Evolutionary conservation across 2,797 vertebrate species (phyloP).

Genomic region (Taenioides sp.): DNA sequence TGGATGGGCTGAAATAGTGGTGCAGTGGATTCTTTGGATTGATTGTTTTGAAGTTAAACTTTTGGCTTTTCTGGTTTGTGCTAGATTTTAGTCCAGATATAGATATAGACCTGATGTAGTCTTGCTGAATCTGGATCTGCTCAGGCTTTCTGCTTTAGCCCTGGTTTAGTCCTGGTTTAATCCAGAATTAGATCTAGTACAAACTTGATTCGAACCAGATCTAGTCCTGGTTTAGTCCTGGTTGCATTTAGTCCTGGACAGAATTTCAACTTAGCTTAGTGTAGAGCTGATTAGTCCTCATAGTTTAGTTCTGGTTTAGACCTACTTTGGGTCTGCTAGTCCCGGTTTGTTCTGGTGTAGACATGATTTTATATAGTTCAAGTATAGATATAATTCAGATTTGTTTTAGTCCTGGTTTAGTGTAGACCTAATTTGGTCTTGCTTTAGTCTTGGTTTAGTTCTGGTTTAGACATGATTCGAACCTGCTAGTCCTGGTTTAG

Average conservation of each 20-base stretch:
- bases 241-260: neutral
- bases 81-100: neutral
- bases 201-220: neutral
- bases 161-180: neutral
- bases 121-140: neutral
- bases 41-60: neutral
- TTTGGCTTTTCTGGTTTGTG: neutral
- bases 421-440: too few species aligned
- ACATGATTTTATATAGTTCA: too few species aligned
- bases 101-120: neutral
- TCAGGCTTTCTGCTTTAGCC: neutral
- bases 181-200: too few species aligned
- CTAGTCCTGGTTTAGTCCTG: neutral
- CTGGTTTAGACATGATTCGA: neutral
- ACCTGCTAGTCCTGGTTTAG: neutral
- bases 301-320: too few species aligned
- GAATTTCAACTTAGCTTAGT: neutral
- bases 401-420: too few species aligned
- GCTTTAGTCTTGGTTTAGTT: neutral
- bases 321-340: too few species aligned
- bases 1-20: neutral
- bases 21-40: neutral
- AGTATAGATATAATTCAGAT: too few species aligned
- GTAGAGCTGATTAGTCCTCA: neutral
- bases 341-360: too few species aligned